Evolutionary conservation across 2,888 invertebrate species (phyloP), one percentile per base, ranked within the genome.

Genomic region (Nomada hirtipes): DNA sequence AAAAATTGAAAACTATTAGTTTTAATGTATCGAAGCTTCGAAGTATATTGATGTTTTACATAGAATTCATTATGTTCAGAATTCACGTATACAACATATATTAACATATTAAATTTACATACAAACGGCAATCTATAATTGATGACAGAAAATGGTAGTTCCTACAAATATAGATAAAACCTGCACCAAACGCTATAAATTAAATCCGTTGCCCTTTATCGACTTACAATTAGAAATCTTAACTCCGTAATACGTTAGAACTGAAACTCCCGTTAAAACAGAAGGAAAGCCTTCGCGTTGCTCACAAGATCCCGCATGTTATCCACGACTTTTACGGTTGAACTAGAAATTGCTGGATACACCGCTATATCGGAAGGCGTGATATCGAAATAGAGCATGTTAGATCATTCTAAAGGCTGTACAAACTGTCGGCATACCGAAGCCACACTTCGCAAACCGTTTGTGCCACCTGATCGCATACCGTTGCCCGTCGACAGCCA

Each of bases 391-490:
- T 67, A 26, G 26, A 69, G 36, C 52, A 65, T 23, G 57, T n/a
- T 57, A 83, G 86, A 85, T 85, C 80, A 77, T 65, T 67, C 65
- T 65, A 68, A 76, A 68, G 71, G 47, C 67, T 60, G 57, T 64
- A 70, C 78, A 72, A 86, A 85, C 88, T 87, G 84, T 82, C 85
- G 82, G 76, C 88, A 90, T 90, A 86, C 90, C 89, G 72, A 75
- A 77, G 88, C 88, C 89, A 89, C 89, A 90, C 90, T 89, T 88
- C 88, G 76, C 80, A 79, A 85, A 76, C 83, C 86, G 86, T 86
- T 88, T 82, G 83, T 69, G 87, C 85, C 91, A 90, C 90, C 89
- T 91, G 85, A 86, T 86, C 89, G 89, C 91, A 92, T 92, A 88
- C 91, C 92, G 82, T 86, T 84, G 89, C 85, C 86, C 79, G 81